A percentile compares a stretch with the other conserved stretches of the same genome.
Evolutionary conservation across 2,797 vertebrate genomes (phyloP).

Genomic region (Gymnoscopelus microlampas): DNA sequence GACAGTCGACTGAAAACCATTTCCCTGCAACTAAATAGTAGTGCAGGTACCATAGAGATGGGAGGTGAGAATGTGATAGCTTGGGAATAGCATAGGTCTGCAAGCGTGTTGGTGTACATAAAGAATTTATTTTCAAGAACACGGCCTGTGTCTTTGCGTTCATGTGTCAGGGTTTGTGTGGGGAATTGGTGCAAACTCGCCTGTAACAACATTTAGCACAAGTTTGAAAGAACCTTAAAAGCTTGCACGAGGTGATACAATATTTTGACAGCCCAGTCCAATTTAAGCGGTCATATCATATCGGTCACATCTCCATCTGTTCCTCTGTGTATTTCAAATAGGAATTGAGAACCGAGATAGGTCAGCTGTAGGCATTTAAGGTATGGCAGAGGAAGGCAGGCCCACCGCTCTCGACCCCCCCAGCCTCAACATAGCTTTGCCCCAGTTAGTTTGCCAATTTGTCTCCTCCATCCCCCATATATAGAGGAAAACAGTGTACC

Average conservation of each 20-base stretch:
- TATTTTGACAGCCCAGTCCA: slow-evolving; percentile 77
- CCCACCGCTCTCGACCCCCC: slow-evolving; percentile 10
- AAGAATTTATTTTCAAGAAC: slow-evolving; percentile 25
- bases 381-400: slow-evolving; percentile 56
- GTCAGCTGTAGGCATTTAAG: slow-evolving; percentile 76
- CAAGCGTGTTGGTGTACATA: slow-evolving; percentile 19
- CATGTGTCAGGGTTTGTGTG: slow-evolving; percentile 28
- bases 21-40: slow-evolving; percentile 55
- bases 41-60: slow-evolving; percentile 50
- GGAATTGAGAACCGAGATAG: slow-evolving; percentile 72
- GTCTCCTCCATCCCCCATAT: slow-evolving; percentile 44
- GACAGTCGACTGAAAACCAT: slow-evolving; percentile 66
- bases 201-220: slow-evolving; percentile 64
- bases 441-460: slow-evolving; percentile 56
- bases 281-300: slow-evolving; percentile 66
- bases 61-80: slow-evolving; percentile 47
- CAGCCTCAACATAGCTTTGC: slow-evolving; percentile 22
- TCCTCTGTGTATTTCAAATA: slow-evolving; percentile 63
- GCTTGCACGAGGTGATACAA: slow-evolving; percentile 66
- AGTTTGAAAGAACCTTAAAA: slow-evolving; percentile 73
- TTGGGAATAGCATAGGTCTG: slow-evolving; percentile 29
- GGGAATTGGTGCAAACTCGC: slow-evolving; percentile 49
- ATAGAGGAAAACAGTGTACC: slow-evolving; percentile 48
- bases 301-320: slow-evolving; percentile 74
- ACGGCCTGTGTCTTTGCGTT: slow-evolving; percentile 45